Evolutionary conservation across 2,888 invertebrate genomes (phyloP), one percentile per base, ranked within the genome.

Genomic region (Drosophila conformis): DNA sequence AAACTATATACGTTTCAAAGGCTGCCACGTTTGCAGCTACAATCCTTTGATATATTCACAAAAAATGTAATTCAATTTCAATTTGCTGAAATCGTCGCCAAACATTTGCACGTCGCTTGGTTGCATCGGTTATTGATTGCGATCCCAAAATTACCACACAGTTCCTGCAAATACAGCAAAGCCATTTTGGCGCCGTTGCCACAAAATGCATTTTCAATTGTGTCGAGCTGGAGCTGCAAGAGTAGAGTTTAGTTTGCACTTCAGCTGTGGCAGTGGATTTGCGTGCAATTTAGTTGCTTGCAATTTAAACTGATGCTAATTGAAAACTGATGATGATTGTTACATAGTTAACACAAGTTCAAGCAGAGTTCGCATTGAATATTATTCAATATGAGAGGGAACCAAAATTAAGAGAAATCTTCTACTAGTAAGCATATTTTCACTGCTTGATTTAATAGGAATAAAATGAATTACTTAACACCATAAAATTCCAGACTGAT

Each of bases 51-150:
- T 29, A 48, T 62, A 66, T 38, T 35, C 61, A 52, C 29, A 49
- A 74, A 53, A 62, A 89, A 89, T 89, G 87, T 89, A 87, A 82
- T 89, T 79, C 77, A 75, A 89, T 85, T 87, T 85, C 68, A 79
- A 66, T 58, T 62, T 21, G 56, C 56, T 66, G 46, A n/a, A 36
- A 46, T 25, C 65, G 66, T 61, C 62, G 48, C n/a, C 51, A 52
- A 29, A 36, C 51, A 61, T 42, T 69, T 66, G 40, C 53, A 56
- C 38, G 31, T 53, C 53, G 54, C 73, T 49, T 64, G 54, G 60
- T 11, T 78, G 51, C 62, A 58, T 60, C 64, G 58, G 58, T 64
- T 80, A 80, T 80, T 73, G 78, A 84, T 73, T 76, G 73, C 64
- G 60, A 76, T 69, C 67, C 83, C 76, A 64, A 78, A 77, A 74